Evolutionary conservation across 2,888 invertebrate species (phyloP).

Genomic region (Rhynchonema sp.): DNA sequence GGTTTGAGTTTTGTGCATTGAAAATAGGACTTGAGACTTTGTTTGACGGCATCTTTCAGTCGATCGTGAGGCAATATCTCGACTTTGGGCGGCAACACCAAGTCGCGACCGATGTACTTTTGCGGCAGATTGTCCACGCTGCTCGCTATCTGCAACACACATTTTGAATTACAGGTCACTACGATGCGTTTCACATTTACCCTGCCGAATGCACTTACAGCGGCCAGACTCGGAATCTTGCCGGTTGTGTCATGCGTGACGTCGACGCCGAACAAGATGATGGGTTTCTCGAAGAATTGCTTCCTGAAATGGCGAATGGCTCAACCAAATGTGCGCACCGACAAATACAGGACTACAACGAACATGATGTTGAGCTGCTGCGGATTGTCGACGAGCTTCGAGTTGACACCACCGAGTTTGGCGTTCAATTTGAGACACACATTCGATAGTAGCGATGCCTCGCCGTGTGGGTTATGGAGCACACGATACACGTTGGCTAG

Average conservation of each 20-base stretch:
- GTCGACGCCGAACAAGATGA: constrained; percentile 54
- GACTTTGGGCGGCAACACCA: neutral
- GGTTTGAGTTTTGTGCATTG: constrained; percentile 3
- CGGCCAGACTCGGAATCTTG: constrained; percentile 27
- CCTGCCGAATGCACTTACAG: neutral
- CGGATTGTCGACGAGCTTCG: constrained; percentile 30
- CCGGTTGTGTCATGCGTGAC: constrained; percentile 73
- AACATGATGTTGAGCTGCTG: constrained; percentile 3
- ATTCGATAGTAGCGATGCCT: constrained; percentile 3
- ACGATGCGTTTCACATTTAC: too few relatives aligned
- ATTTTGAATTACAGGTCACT: neutral
- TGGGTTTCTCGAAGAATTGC: neutral
- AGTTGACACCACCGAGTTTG: constrained; percentile 61
- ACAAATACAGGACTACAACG: neutral
- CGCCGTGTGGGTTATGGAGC: neutral
- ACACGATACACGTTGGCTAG: neutral
- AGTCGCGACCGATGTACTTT: neutral
- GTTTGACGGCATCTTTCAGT: neutral
- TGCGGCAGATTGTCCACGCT: neutral
- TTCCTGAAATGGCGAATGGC: neutral
- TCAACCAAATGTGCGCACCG: neutral
- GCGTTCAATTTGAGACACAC: constrained; percentile 39
- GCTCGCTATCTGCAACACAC: neutral
- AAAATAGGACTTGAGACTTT: neutral
- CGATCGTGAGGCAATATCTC: neutral